Evolutionary conservation across 2,797 vertebrate species (phyloP).

Genomic region (Sebastiscus tertius): DNA sequence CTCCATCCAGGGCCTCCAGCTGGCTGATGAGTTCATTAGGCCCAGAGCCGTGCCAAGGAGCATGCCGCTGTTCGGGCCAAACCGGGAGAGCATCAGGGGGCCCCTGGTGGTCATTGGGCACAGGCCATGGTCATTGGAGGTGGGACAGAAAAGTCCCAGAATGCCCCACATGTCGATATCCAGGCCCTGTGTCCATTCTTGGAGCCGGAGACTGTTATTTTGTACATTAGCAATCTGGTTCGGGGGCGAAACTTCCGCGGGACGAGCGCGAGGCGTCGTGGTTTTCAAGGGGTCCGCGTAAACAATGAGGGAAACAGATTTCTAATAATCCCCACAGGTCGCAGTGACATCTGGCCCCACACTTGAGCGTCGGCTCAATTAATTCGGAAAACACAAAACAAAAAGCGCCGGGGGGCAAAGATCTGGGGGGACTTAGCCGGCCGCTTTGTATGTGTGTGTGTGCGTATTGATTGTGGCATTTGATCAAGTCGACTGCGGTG

Average conservation of each 20-base stretch:
- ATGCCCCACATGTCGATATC: constrained; percentile 70
- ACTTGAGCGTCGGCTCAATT: constrained; percentile 79
- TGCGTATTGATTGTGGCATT: constrained; percentile 71
- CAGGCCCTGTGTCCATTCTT: constrained; percentile 47
- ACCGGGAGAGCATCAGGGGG: constrained; percentile 73
- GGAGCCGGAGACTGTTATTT: constrained; percentile 67
- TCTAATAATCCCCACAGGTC: constrained; percentile 83
- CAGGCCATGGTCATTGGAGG: constrained; percentile 66
- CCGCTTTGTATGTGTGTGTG: constrained; percentile 58
- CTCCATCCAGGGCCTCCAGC: constrained; percentile 79
- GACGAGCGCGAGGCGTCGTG: constrained; percentile 47
- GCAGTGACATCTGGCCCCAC: constrained; percentile 80
- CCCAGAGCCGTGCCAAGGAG: constrained; percentile 80
- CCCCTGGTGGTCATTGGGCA: constrained; percentile 77
- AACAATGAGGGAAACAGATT: constrained; percentile 82
- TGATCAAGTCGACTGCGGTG: constrained; percentile 66
- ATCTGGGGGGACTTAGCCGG: constrained; percentile 71
- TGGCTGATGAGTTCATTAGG: constrained; percentile 87
- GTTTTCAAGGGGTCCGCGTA: constrained; percentile 69
- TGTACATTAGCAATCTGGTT: constrained; percentile 78
- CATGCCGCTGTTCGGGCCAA: constrained; percentile 68
- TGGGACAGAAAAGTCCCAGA: constrained; percentile 69
- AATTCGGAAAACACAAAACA: constrained; percentile 82
- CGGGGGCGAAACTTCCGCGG: constrained; percentile 60
- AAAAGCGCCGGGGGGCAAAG: constrained; percentile 78